Conservation (phyloP, 2,797 vertebrate species). For the Syngnathus rostellatus region DNA sequence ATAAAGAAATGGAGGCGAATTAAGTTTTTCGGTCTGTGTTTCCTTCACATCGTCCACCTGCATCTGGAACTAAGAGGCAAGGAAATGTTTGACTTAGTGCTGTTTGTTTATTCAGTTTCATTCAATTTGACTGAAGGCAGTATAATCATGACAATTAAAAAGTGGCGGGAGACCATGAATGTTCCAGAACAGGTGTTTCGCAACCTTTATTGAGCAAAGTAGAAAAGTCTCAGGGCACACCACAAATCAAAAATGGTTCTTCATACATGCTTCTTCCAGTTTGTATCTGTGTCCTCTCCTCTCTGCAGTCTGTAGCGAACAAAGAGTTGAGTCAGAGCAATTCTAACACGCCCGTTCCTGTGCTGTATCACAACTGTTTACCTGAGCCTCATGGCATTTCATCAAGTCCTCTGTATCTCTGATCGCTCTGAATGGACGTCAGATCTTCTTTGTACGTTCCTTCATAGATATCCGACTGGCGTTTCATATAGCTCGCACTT, state of each 20-base stretch:
- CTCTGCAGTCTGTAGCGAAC: constrained; percentile 38
- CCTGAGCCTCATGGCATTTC: constrained; percentile 34
- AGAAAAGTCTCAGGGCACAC: no score
- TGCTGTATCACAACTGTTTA: constrained; percentile 8
- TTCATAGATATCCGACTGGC: constrained; percentile 59
- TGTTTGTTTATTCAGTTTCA: no score
- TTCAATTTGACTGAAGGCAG: no score
- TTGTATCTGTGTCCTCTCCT: constrained; percentile 8
- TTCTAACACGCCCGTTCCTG: not conserved
- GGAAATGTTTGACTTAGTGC: no score
- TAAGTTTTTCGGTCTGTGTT: not conserved
- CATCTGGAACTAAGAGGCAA: no score
- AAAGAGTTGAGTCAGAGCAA: constrained; percentile 19
- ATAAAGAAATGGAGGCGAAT: constrained; percentile 50
- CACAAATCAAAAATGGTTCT: no score
- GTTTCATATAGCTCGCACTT: constrained; percentile 56
- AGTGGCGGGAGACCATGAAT: no score
- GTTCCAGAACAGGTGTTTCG: no score
- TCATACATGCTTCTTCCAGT: not conserved
- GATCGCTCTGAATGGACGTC: constrained; percentile 59
- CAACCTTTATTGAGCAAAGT: no score
- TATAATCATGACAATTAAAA: no score
- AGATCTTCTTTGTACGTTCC: constrained; percentile 65
- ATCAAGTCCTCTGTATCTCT: constrained; percentile 47
- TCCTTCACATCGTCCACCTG: no score